Evolutionary conservation across 2,888 invertebrate genomes (phyloP), one percentile per base, ranked within the genome.

Genomic region (Pocota personata): DNA sequence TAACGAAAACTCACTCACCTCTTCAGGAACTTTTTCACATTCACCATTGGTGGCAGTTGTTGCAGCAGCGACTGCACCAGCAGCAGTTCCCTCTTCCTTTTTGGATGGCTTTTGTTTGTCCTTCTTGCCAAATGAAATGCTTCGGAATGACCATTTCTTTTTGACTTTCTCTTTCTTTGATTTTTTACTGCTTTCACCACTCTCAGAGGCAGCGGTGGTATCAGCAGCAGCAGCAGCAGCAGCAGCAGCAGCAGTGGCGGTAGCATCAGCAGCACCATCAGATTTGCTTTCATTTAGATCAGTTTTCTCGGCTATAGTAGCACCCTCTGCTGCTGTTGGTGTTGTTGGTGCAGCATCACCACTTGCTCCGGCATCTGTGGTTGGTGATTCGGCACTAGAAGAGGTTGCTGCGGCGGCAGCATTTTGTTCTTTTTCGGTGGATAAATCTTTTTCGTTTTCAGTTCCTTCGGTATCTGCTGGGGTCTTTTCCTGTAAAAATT

Each of bases 81-180:
- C 87, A 4, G 89, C 88, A 60, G 88, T 88, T 88, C 95, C 93
- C 87, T 92, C 93, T 89, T 93, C 94, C 88, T 94, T 94, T 92
- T 96, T 96, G 89, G 94, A 94, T 89, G 97, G 97, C 93, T 97
- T 97, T 89, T 95, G 95, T 94, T 97, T 97, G 92, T 97, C 97
- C 93, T 97, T 97, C 93, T 95, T 95, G 91, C 96, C 96, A 93
- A 97, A 97, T 91, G 97, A 97, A 93, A 97, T 96, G 91, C 95
- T 96, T 91, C 97, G 95, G 93, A 97, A 95, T 90, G 97, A 97
- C 97, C 97, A 97, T 94, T 97, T 97, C 95, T 97, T 97, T 95
- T 97, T 97, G 89, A 95, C 94, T 93, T 94, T 95, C 89, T 95
- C 95, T 91, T 95, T 95, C 91, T 95, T 95, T 88, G 95, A 93